A percentile compares a stretch with the other conserved stretches of the same genome.
Conservation (phyloP, 2,888 invertebrate species). For the Cephus rjabovi region DNA sequence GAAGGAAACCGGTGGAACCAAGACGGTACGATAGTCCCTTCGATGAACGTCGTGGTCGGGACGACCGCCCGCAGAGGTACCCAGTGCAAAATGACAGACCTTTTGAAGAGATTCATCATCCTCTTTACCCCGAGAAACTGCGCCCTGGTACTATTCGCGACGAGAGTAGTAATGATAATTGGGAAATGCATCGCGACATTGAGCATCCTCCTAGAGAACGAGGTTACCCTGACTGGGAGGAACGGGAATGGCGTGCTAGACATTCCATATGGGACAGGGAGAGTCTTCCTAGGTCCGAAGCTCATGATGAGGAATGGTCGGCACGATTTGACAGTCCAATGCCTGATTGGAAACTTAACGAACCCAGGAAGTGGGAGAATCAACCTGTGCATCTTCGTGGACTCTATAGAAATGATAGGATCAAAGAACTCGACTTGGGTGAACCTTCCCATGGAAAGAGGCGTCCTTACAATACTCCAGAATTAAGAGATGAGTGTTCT, state of each 20-base stretch:
- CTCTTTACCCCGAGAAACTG: conserved; percentile 51
- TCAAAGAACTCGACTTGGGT: conserved; percentile 57
- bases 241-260: conserved; percentile 57
- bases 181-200: conserved; percentile 61
- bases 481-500: conserved; percentile 54
- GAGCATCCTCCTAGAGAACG: conserved; percentile 56
- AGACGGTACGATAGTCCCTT: conserved; percentile 67
- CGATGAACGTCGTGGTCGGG: conserved; percentile 63
- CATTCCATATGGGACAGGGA: conserved; percentile 62
- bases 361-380: conserved; percentile 62
- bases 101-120: conserved; percentile 27
- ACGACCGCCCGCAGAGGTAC: conserved; percentile 57
- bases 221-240: conserved; percentile 57
- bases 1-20: conserved; percentile 36
- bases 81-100: conserved; percentile 17
- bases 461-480: conserved; percentile 53
- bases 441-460: conserved; percentile 52
- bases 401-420: conserved; percentile 57
- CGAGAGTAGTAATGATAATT: conserved; percentile 56
- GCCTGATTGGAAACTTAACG: conserved; percentile 60
- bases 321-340: conserved; percentile 58
- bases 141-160: conserved; percentile 50
- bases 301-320: conserved; percentile 63
- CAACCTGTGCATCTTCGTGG: conserved; percentile 56
- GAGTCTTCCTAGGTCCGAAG: conserved; percentile 58